Conservation (phyloP, 2,888 invertebrate genomes). For the Congeria kusceri region DNA sequence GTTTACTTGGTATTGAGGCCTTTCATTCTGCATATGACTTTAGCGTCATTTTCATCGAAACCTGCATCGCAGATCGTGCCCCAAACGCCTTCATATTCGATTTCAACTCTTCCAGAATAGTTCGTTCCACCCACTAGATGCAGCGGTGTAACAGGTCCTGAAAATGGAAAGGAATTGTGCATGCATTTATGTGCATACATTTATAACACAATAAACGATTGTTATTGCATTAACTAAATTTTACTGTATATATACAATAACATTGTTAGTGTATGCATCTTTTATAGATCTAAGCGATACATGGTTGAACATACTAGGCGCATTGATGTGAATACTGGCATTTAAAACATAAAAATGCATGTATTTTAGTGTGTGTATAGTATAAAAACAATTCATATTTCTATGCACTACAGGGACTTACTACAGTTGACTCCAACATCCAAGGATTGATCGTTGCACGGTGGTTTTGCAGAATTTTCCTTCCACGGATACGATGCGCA, state of each 20-base stretch:
- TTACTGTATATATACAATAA: too few species aligned
- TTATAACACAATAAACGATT: too few species aligned
- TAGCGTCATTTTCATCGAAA: conserved; percentile 37
- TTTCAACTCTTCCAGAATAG: conserved; percentile 35
- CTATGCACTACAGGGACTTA: neutral
- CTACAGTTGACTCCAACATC: conserved; percentile 24
- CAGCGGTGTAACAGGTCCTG: conserved; percentile 37
- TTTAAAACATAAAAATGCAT: too few species aligned
- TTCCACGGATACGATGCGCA: conserved; percentile 32
- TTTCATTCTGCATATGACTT: conserved; percentile 29
- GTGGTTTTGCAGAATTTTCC: neutral
- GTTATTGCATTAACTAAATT: too few species aligned
- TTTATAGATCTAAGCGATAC: too few species aligned
- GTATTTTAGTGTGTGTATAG: too few species aligned
- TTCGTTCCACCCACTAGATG: conserved; percentile 19
- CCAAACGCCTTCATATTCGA: conserved; percentile 33
- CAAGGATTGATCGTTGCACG: neutral
- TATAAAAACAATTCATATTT: too few species aligned
- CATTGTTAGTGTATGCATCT: too few species aligned
- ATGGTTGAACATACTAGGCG: too few species aligned
- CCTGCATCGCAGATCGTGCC: conserved; percentile 36
- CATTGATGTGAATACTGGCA: too few species aligned
- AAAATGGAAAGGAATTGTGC: neutral
- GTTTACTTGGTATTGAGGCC: conserved; percentile 33
- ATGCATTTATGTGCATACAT: too few species aligned